Base-by-base conservation (phyloP, 2,888 invertebrate genomes). In the Leptura quadrifasciata region DNA sequence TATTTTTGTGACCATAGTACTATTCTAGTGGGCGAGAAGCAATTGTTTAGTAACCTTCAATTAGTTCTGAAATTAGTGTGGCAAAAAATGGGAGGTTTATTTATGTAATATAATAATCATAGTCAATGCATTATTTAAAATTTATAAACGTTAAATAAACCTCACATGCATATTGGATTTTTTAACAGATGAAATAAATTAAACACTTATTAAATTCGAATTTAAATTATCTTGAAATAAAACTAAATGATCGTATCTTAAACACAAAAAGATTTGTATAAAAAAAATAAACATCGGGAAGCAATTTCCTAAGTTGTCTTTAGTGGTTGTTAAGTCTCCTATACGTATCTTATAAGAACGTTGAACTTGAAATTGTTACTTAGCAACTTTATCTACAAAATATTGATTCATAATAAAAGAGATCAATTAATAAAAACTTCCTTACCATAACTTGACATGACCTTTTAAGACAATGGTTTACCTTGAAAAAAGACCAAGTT, bases 401-500 rank as follows among this genome's bases (percentile, higher is more conserved):
- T 39, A 12, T 39, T 12, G 12, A 3, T 8, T 12, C 12, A 39
- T 39, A 15, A 12, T 39, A 12, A 12, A 35, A 15, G 39, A 39
- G 39, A 39, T 0, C 39, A 12, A 39, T 39, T 10, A 39, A 39
- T 39, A 39, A 39, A 39, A 39, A 39, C 39, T 39, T 39, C 39
- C 39, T 39, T 15, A 39, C 15, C 39, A 55, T 55, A 55, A 18
- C 55, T 20, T 18, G 20, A 55, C 20, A 20, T 55, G 18, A 55
- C 17, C 55, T 55, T 55, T 55, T 20, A 55, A 17, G 15, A 55
- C 20, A 55, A 20, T 58, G 58, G 12, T 15, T 58, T 18, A 58
- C 58, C 58, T 58, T 58, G 58, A 5, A 20, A 58, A 21, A 39
- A 39, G 39, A 39, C 10, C 58, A 58, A 58, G 58, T 58, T 58